Conservation (phyloP, 1,140 invertebrate species). For the Stegodyphus dumicola region DNA sequence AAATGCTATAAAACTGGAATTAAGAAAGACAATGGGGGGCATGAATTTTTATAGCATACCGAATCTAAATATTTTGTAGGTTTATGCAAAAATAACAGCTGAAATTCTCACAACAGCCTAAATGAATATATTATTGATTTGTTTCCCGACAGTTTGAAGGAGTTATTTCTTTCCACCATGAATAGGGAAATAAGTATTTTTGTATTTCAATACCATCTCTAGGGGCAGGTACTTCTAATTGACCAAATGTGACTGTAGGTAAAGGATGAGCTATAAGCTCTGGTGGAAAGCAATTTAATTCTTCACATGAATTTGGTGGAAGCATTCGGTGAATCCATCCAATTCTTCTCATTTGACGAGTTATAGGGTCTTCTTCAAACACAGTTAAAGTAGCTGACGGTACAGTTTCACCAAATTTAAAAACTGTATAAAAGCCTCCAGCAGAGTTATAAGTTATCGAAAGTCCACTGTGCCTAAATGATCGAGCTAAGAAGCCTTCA, state of each 20-base stretch:
- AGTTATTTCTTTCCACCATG: conserved; percentile 74
- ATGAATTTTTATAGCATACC: too few relatives aligned
- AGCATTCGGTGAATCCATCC: conserved; percentile 73
- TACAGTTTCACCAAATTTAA: conserved; percentile 62
- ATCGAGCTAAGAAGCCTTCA: conserved; percentile 67
- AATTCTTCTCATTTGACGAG: conserved; percentile 70
- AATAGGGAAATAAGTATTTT: conserved; percentile 75
- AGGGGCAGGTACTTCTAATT: conserved; percentile 71
- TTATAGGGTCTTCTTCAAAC: conserved; percentile 68
- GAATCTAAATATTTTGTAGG: too few relatives aligned
- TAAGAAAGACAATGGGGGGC: too few relatives aligned
- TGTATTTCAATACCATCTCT: conserved; percentile 74
- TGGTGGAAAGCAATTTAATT: conserved; percentile 73
- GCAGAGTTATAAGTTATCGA: conserved; percentile 68
- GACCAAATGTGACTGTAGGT: conserved; percentile 70
- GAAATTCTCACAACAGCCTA: too few relatives aligned
- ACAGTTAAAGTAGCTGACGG: conserved; percentile 66
- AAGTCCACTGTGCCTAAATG: conserved; percentile 67
- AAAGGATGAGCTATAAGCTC: conserved; percentile 71
- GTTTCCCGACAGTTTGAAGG: conserved; percentile 64
- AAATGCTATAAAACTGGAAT: too few relatives aligned
- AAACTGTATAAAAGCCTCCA: conserved; percentile 68
- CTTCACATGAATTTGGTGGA: conserved; percentile 72
- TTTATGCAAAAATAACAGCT: too few relatives aligned
- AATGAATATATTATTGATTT: not conserved